Evolutionary conservation across 2,113 vertebrate species (phyloP).

Genomic region (Daphoenositta chrysoptera): DNA sequence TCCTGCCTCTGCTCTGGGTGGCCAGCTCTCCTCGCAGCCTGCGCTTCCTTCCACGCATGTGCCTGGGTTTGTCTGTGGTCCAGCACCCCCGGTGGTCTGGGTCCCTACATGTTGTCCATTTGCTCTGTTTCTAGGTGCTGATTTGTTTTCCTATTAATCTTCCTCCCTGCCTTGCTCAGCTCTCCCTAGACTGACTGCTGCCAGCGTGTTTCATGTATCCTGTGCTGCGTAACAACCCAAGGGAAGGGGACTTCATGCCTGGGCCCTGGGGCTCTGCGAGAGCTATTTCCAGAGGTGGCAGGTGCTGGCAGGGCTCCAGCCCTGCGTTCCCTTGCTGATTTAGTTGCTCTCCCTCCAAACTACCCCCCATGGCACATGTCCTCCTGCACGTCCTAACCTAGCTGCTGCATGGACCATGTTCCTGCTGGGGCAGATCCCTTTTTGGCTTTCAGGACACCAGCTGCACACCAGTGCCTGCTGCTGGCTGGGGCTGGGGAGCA

Average conservation of each 20-base stretch:
- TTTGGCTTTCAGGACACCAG: neutral
- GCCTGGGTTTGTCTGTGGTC: neutral
- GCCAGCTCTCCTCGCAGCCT: neutral
- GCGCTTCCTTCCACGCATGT: neutral
- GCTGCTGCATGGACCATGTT: neutral
- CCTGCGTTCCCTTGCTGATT: neutral
- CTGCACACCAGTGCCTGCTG: neutral
- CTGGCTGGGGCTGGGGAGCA: neutral
- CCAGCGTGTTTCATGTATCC: neutral
- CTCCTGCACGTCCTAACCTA: neutral
- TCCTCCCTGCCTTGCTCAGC: neutral
- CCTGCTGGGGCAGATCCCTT: neutral
- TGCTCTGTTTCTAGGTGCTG: constrained; percentile 45
- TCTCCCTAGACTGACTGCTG: neutral
- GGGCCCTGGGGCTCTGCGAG: neutral
- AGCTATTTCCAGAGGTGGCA: constrained; percentile 56
- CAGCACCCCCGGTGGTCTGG: constrained; percentile 21
- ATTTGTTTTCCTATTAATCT: constrained; percentile 57
- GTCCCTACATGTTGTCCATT: neutral
- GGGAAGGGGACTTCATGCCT: neutral
- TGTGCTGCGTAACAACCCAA: neutral
- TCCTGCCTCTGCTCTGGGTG: neutral
- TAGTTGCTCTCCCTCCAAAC: neutral
- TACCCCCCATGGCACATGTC: neutral
- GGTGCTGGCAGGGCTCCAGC: constrained; percentile 39